Evolutionary conservation across 2,797 vertebrate genomes (phyloP).

Genomic region (Anas bahamensis): DNA sequence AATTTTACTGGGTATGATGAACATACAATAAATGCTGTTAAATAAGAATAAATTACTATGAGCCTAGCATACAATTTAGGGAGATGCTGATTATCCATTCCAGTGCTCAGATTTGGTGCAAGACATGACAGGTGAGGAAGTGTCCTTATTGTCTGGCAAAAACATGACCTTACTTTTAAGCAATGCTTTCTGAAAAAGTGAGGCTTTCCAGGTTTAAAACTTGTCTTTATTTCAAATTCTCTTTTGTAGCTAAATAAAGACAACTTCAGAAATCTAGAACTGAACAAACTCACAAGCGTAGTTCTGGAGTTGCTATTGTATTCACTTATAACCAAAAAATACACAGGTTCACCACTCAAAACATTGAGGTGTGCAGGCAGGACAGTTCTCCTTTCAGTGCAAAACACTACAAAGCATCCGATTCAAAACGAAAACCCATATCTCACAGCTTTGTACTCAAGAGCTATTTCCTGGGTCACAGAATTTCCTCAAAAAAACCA

Average conservation of each 20-base stretch:
- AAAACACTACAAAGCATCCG: not conserved
- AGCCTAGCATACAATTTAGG: not conserved
- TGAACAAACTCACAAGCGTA: not conserved
- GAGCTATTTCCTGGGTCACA: not conserved
- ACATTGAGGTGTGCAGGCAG: not conserved
- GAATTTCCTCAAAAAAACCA: not conserved
- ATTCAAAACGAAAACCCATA: not conserved
- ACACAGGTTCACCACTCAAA: not conserved
- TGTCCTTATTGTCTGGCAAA: not conserved
- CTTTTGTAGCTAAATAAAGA: not conserved
- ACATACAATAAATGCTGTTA: not conserved
- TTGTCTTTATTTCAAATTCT: not conserved
- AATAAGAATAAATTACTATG: not conserved
- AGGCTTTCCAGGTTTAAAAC: not conserved
- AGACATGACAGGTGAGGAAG: not conserved
- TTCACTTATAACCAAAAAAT: not conserved
- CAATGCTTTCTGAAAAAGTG: not conserved
- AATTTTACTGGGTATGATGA: not conserved
- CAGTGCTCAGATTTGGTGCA: not conserved
- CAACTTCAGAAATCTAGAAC: not conserved
- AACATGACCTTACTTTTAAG: not conserved
- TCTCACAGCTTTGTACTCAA: not conserved
- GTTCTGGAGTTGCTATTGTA: not conserved
- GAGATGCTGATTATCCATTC: not conserved
- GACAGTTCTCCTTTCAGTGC: not conserved